These are phyloP conservation scores for Falco cherrug DNA, from an alignment of 2,797 vertebrate genomes.

Conservation along the genomic window DNA sequence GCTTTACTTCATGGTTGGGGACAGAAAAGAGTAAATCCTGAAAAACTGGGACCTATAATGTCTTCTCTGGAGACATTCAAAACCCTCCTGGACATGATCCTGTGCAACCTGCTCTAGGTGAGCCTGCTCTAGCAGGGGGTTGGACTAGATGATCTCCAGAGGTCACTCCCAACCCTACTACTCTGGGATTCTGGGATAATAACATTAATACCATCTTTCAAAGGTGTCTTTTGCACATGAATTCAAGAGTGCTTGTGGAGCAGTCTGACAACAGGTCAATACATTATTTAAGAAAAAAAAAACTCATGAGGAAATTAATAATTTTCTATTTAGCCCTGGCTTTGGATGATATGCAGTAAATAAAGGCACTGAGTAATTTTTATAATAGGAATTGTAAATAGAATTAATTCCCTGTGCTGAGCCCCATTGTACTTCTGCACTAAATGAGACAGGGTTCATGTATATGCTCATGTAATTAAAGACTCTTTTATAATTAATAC, in stretches of 20 bases:
- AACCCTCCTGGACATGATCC: too few species aligned
- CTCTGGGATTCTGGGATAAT: too few species aligned
- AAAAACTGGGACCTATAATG: background rate
- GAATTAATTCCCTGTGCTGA: background rate
- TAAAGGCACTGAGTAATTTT: conserved; percentile 25
- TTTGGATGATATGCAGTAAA: conserved; percentile 18
- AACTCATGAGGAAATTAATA: conserved; percentile 6
- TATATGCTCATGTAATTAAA: background rate
- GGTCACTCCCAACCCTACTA: too few species aligned
- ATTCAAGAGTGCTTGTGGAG: background rate
- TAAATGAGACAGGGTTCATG: background rate
- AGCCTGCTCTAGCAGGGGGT: too few species aligned
- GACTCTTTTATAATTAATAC: background rate
- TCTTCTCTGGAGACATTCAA: too few species aligned
- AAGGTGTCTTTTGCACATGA: background rate
- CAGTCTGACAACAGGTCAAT: background rate
- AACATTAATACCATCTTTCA: background rate
- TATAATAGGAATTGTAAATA: conserved; percentile 18
- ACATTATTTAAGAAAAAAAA: background rate
- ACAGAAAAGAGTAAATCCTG: background rate
- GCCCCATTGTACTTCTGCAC: background rate
- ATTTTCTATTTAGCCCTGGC: conserved; percentile 16
- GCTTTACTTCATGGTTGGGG: background rate
- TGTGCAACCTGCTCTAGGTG: too few species aligned
- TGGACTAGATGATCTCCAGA: too few species aligned